A percentile compares a stretch with the other conserved stretches of the same genome.
Conservation (phyloP, 2,113 vertebrate genomes). For the Alaudala cheleensis region DNA sequence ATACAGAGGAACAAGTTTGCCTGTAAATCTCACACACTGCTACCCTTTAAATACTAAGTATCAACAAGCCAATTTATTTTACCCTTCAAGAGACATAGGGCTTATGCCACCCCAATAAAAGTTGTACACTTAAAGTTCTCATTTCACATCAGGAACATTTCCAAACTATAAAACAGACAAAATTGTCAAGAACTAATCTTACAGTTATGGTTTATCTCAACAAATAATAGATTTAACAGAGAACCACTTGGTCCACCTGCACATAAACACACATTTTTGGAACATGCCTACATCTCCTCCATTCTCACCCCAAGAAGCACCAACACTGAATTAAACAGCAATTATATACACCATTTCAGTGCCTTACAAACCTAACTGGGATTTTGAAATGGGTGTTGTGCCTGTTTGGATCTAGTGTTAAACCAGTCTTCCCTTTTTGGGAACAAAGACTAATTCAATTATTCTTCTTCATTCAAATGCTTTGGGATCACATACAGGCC, state of each 20-base stretch:
- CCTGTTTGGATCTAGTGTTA: background rate
- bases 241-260: background rate
- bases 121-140: background rate
- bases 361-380: background rate
- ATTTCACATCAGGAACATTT: background rate
- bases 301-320: background rate
- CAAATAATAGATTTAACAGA: background rate
- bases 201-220: background rate
- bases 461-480: background rate
- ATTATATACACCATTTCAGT: background rate
- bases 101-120: background rate
- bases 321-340: background rate
- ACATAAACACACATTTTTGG: rapidly evolving
- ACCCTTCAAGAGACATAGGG: background rate
- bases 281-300: background rate
- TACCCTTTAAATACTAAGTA: background rate
- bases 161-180: background rate
- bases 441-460: background rate
- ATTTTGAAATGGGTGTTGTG: background rate
- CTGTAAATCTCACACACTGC: background rate
- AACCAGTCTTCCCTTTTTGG: background rate
- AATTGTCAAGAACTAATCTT: background rate
- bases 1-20: background rate
- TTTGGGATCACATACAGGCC: background rate
- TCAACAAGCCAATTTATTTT: background rate